Percentiles rank a stretch among this genome's conserved stretches.
phyloP scores from a whole-genome alignment of 2,113 vertebrate genomes.

The Oncorhynchus kisutch region DNA sequence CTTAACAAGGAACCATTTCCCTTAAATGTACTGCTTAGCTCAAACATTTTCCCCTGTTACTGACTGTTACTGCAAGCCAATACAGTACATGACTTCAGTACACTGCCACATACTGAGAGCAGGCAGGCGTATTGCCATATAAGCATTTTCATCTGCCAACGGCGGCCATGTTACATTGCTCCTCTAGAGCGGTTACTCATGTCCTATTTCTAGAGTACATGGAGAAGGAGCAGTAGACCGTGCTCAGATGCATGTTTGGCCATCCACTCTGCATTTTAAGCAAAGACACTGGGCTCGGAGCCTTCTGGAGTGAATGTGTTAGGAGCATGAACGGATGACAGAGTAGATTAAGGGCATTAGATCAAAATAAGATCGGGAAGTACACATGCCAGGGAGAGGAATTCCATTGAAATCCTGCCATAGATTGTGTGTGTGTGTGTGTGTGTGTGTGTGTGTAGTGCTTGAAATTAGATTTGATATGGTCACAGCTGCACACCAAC shows the following conservation, averaged over 20 bases:
- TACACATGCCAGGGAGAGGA: constrained; percentile 74
- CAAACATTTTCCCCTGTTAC: constrained; percentile 73
- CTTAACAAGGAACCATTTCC: constrained; percentile 75
- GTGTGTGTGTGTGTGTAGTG: constrained; percentile 29
- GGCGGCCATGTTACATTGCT: constrained; percentile 67
- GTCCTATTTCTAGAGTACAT: constrained; percentile 71
- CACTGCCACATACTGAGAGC: constrained; percentile 40
- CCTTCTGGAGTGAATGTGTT: constrained; percentile 51
- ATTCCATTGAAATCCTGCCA: constrained; percentile 70
- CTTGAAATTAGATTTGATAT: constrained; percentile 71
- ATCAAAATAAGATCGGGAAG: constrained; percentile 73
- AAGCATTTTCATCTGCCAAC: constrained; percentile 71
- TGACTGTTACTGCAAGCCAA: constrained; percentile 68
- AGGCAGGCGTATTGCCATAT: constrained; percentile 54
- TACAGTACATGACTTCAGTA: constrained; percentile 62
- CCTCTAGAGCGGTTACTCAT: constrained; percentile 68
- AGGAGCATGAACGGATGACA: constrained; percentile 54
- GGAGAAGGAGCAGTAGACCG: constrained; percentile 63
- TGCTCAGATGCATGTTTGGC: constrained; percentile 58
- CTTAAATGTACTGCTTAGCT: constrained; percentile 73
- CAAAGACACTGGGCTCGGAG: constrained; percentile 45
- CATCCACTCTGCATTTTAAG: constrained; percentile 67
- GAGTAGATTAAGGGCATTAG: too few relatives aligned
- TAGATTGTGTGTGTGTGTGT: constrained; percentile 2
- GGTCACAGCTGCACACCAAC: constrained; percentile 84